phyloP scores from a whole-genome alignment of 2,113 vertebrate species.

The Boulengeromyrus knoepffleri region DNA sequence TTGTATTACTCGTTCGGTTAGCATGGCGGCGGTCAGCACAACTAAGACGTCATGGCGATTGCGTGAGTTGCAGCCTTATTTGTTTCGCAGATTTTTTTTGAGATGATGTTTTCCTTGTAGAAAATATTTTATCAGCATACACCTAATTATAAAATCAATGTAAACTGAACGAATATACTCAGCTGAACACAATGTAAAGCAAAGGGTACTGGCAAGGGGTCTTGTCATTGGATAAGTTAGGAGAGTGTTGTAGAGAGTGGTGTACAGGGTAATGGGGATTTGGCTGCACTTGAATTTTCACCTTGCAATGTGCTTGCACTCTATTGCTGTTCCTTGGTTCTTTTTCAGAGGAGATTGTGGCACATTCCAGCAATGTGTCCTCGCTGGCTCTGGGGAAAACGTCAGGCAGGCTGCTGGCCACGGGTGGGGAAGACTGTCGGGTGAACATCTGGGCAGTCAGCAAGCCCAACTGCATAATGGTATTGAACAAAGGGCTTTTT shows the following conservation, averaged over 20 bases:
- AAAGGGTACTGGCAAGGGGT: neutral
- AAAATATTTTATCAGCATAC: neutral
- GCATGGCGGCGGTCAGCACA: slow-evolving; percentile 71
- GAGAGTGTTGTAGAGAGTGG: neutral
- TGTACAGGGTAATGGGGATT: neutral
- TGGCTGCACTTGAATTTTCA: neutral
- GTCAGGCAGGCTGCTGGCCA: slow-evolving; percentile 83
- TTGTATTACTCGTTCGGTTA: neutral
- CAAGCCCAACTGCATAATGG: slow-evolving; percentile 98
- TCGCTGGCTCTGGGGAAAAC: slow-evolving; percentile 80
- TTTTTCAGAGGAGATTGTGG: slow-evolving; percentile 79
- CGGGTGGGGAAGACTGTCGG: slow-evolving; percentile 85
- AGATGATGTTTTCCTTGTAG: neutral
- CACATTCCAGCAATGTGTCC: slow-evolving; percentile 81
- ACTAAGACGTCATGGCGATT: slow-evolving; percentile 89
- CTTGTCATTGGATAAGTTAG: neutral
- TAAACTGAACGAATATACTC: neutral
- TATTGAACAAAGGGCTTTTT: slow-evolving; percentile 38
- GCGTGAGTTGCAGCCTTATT: slow-evolving; percentile 66
- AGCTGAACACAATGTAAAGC: neutral
- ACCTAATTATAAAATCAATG: neutral
- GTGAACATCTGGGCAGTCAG: slow-evolving; percentile 94
- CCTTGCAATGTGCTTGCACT: too few species aligned
- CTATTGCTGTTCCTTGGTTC: neutral
- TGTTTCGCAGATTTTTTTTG: neutral